A percentile compares a stretch with the other conserved stretches of the same genome.
phyloP scores from a whole-genome alignment of 2,888 invertebrate species.

The Choristoneura rosaceana region DNA sequence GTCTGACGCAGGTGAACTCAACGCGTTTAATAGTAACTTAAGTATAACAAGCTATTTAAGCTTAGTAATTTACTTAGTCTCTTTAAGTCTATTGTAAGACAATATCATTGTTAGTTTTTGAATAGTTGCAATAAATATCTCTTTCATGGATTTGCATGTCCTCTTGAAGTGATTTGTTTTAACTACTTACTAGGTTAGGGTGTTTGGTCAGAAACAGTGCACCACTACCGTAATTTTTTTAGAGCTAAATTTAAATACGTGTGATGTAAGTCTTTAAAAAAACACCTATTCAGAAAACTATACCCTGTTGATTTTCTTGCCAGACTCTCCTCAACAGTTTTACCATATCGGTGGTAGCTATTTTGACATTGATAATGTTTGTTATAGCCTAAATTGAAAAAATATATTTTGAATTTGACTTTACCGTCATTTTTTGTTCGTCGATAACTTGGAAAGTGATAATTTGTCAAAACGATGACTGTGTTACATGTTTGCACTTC shows the following conservation, averaged over 20 bases:
- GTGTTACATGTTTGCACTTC: background rate
- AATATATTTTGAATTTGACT: background rate
- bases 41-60: slow-evolving; percentile 43
- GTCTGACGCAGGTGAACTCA: slow-evolving; percentile 59
- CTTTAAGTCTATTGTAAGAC: slow-evolving; percentile 21
- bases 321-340: no score
- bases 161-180: slow-evolving; percentile 11
- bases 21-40: slow-evolving; percentile 50
- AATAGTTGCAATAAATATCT: slow-evolving; percentile 15
- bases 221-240: no score
- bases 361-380: no score
- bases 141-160: slow-evolving; percentile 14
- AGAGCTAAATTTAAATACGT: no score
- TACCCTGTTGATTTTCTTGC: no score
- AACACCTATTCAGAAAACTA: no score
- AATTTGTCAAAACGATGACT: slow-evolving; percentile 4
- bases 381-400: no score
- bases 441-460: background rate
- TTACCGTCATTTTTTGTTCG: background rate
- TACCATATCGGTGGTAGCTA: no score
- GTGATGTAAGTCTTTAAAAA: no score
- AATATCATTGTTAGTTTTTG: slow-evolving; percentile 7
- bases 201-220: slow-evolving; percentile 2
- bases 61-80: slow-evolving; percentile 16
- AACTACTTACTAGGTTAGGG: slow-evolving; percentile 13